Conservation (phyloP, 1,140 invertebrate species). For the Drosophila kanapiae region DNA sequence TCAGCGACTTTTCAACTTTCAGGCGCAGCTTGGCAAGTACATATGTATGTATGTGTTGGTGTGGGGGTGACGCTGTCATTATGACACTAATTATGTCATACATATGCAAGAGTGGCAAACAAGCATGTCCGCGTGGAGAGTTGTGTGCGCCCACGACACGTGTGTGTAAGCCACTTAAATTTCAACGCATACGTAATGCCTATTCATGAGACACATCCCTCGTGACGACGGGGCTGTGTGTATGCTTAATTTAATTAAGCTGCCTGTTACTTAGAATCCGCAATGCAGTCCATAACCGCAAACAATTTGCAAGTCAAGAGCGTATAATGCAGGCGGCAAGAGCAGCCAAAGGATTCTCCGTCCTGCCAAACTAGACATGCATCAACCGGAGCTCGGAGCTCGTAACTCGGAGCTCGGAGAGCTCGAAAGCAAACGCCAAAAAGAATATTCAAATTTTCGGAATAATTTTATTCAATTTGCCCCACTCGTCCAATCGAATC, state of each 20-base stretch:
- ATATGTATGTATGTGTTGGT: not conserved
- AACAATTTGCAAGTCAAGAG: conserved; percentile 79
- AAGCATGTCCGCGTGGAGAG: conserved; percentile 52
- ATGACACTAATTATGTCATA: conserved; percentile 82
- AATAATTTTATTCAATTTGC: conserved; percentile 36
- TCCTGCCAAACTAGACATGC: conserved; percentile 31
- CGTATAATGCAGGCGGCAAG: conserved; percentile 38
- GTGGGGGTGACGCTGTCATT: conserved; percentile 57
- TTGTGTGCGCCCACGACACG: too few species aligned
- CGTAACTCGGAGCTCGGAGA: not conserved
- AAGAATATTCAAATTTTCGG: conserved; percentile 32
- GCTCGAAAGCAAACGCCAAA: conserved; percentile 13
- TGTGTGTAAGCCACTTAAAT: conserved; percentile 81
- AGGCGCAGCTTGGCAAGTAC: conserved; percentile 42
- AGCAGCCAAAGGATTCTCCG: conserved; percentile 28
- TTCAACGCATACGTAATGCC: conserved; percentile 80
- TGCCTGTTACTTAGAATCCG: conserved; percentile 69
- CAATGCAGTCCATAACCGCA: conserved; percentile 63
- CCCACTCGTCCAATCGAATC: conserved; percentile 34
- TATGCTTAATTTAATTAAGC: conserved; percentile 78
- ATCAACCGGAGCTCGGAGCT: conserved; percentile 21
- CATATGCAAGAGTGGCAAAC: conserved; percentile 81
- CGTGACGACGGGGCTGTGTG: conserved; percentile 28
- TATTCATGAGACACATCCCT: conserved; percentile 66
- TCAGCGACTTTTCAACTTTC: conserved; percentile 68